phyloP scores from a whole-genome alignment of 2,113 vertebrate genomes.

The Dromiciops gliroides region DNA sequence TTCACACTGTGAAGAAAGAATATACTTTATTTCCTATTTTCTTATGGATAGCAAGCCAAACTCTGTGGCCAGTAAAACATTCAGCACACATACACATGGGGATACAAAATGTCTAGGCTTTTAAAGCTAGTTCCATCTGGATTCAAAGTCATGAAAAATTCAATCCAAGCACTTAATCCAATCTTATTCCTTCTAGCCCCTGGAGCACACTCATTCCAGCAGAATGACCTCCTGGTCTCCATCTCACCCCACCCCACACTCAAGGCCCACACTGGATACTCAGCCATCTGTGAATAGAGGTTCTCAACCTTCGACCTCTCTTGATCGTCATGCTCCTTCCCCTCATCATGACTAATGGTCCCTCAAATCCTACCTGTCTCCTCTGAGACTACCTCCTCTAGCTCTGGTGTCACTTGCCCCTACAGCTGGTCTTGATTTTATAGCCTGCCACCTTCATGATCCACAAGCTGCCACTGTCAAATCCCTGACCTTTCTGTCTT shows the following conservation, averaged over 20 bases:
- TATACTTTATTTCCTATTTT: neutral
- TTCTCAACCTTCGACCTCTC: neutral
- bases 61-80: neutral
- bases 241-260: neutral
- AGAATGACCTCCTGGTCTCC: neutral
- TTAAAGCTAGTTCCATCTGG: neutral
- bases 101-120: neutral
- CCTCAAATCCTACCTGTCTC: neutral
- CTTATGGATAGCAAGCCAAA: neutral
- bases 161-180: neutral
- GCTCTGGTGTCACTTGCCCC: neutral
- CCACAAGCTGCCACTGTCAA: neutral
- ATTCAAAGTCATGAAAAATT: neutral
- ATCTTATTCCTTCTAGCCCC: neutral
- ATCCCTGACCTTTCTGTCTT: neutral
- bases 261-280: neutral
- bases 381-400: neutral
- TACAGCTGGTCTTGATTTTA: neutral
- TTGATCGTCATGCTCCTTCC: neutral
- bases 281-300: neutral
- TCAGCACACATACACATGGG: neutral
- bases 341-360: no score
- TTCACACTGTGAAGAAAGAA: neutral
- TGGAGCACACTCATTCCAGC: neutral
- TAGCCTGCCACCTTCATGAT: neutral